These are phyloP conservation scores for Rhagonycha lutea DNA, from an alignment of 2,888 invertebrate genomes.

Conservation along the genomic window DNA sequence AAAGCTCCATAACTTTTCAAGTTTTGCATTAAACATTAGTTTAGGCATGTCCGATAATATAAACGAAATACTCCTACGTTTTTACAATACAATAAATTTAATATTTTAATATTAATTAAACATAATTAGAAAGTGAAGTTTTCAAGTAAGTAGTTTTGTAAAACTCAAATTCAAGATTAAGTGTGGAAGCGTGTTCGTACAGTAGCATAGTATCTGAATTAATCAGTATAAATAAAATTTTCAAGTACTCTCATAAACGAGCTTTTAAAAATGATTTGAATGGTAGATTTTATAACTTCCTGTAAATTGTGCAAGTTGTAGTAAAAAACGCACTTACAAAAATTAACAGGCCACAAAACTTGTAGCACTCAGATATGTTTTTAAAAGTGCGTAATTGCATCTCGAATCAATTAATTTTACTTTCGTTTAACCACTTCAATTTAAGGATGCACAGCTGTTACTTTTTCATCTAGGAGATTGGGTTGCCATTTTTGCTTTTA, in stretches of 20 bases:
- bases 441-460: not conserved
- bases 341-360: not conserved
- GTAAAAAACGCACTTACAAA: not conserved
- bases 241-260: not conserved
- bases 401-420: not conserved
- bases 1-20: not conserved
- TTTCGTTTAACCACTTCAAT: not conserved
- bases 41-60: not conserved
- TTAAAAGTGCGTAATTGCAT: not conserved
- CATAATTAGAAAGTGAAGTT: not conserved
- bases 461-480: not conserved
- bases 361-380: not conserved
- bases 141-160: not conserved
- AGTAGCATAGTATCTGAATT: not conserved
- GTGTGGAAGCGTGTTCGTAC: not conserved
- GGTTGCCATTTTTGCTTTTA: not conserved
- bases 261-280: not conserved
- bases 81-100: not conserved
- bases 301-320: not conserved
- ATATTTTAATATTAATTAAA: not conserved
- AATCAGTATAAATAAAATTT: not conserved
- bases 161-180: not conserved
- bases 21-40: not conserved
- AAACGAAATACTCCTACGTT: not conserved
- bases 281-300: not conserved